These are phyloP conservation scores for Ochotona princeps DNA, from an alignment of 2,113 vertebrate genomes.

Conservation along the genomic window DNA sequence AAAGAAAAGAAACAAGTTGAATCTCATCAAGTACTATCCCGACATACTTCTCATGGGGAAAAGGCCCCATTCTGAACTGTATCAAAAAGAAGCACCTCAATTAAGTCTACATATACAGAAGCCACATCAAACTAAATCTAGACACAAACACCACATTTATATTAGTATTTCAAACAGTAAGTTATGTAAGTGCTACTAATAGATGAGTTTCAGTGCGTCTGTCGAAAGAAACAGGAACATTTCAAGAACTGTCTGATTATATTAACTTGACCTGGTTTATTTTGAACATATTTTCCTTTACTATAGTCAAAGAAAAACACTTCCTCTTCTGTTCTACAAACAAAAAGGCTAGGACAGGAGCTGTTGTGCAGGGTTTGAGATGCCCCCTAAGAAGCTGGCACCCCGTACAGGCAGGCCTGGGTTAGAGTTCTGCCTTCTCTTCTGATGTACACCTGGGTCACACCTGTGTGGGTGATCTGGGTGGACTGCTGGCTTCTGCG, in stretches of 20 bases:
- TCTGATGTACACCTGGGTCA: too few relatives aligned
- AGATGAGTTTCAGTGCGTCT: slow-evolving; percentile 22
- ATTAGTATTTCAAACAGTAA: slow-evolving; percentile 48
- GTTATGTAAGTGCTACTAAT: not conserved
- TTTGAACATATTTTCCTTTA: slow-evolving; percentile 14
- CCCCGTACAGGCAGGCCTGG: too few relatives aligned
- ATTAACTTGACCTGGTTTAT: slow-evolving; percentile 30
- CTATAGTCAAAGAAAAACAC: not conserved
- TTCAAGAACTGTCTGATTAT: not conserved
- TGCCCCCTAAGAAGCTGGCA: too few relatives aligned
- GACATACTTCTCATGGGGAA: slow-evolving; percentile 5
- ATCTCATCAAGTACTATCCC: slow-evolving; percentile 31
- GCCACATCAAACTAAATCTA: not conserved
- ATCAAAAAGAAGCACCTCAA: slow-evolving; percentile 34
- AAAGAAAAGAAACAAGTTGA: slow-evolving; percentile 56
- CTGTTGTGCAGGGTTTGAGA: too few relatives aligned
- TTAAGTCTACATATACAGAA: not conserved
- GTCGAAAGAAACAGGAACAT: slow-evolving; percentile 41
- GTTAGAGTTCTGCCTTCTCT: too few relatives aligned
- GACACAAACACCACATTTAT: not conserved
- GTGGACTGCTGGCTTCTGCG: too few relatives aligned
- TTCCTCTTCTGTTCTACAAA: not conserved
- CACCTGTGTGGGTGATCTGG: too few relatives aligned
- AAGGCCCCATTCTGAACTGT: slow-evolving; percentile 42
- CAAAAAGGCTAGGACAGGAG: not conserved